These are phyloP conservation scores for Lepeophtheirus nordmannii DNA, from an alignment of 2,888 invertebrate genomes.

Conservation along the genomic window DNA sequence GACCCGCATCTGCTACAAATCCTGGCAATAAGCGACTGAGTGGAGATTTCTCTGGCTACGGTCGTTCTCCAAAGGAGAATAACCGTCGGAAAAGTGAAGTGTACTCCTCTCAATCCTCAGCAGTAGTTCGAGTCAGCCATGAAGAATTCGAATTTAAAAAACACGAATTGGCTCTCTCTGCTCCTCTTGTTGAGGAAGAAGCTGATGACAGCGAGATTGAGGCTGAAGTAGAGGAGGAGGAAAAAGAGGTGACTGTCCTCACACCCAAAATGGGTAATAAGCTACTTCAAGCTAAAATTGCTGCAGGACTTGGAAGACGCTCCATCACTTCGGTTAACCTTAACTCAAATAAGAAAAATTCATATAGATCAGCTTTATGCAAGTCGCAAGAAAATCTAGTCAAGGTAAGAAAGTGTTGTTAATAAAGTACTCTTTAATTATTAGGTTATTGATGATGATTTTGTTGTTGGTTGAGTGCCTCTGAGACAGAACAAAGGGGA, in stretches of 20 bases:
- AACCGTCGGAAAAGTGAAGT: neutral
- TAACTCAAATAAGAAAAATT: neutral
- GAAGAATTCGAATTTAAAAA: neutral
- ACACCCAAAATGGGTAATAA: neutral
- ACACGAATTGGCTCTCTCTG: neutral
- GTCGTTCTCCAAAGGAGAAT: neutral
- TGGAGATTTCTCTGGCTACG: neutral
- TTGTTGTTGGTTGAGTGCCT: too few species aligned
- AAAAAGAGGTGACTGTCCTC: neutral
- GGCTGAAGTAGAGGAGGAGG: neutral
- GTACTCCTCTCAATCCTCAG: neutral
- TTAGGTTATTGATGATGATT: too few species aligned
- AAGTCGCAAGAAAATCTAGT: slow-evolving; percentile 6
- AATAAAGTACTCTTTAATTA: too few species aligned
- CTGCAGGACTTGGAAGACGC: neutral
- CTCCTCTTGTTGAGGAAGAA: slow-evolving; percentile 5
- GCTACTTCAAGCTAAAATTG: neutral
- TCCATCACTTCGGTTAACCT: neutral
- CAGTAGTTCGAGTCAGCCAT: neutral
- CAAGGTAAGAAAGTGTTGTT: neutral
- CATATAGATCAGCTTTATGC: neutral
- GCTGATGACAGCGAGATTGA: neutral
- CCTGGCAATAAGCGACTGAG: neutral
- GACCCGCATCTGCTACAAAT: neutral
- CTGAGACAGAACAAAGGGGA: too few species aligned